Percentiles rank a stretch among this genome's conserved stretches.
Evolutionary conservation across 2,797 vertebrate species (phyloP).

Genomic region (Ceryle rudis): DNA sequence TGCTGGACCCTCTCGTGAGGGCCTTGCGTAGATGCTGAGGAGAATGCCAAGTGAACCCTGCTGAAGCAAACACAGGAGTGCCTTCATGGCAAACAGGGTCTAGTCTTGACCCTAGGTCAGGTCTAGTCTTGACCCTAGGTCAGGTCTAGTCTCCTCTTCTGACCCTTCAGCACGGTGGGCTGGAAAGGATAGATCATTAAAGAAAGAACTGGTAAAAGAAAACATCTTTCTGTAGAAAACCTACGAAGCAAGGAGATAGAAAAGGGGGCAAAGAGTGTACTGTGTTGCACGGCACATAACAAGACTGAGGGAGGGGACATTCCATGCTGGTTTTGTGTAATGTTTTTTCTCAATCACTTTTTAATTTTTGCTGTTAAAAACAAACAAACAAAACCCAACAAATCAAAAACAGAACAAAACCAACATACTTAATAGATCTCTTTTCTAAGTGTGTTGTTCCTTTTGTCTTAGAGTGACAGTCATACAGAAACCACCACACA

Average conservation of each 20-base stretch:
- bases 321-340: not conserved
- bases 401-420: too few relatives aligned
- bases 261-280: not conserved
- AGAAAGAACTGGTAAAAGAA: not conserved
- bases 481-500: not conserved
- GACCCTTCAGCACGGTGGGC: not conserved
- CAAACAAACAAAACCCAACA: too few relatives aligned
- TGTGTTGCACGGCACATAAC: not conserved
- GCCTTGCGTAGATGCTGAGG: not conserved
- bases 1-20: not conserved
- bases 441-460: not conserved
- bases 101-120: not conserved
- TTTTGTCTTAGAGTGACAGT: not conserved
- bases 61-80: not conserved
- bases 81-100: rapidly evolving
- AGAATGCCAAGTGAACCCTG: not conserved
- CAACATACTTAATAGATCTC: not conserved
- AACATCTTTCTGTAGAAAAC: not conserved
- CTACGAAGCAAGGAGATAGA: not conserved
- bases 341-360: not conserved
- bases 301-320: not conserved
- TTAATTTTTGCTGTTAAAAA: not conserved
- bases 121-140: not conserved
- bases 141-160: not conserved
- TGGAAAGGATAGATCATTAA: not conserved